These are phyloP conservation scores for Berghia stephanieae DNA, from an alignment of 1,140 invertebrate species.

Conservation along the genomic window DNA sequence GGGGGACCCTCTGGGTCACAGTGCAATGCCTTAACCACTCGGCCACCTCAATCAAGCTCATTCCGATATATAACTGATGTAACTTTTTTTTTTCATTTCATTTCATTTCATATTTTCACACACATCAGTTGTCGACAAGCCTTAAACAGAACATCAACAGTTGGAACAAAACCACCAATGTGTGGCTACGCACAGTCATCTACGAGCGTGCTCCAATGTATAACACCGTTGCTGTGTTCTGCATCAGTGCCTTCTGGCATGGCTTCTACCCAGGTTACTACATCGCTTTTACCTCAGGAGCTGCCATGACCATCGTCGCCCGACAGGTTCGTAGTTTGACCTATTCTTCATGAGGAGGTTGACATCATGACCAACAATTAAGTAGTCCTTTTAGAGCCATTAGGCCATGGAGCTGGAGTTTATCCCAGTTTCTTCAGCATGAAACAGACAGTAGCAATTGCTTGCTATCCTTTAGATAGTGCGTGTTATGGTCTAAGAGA, in stretches of 20 bases:
- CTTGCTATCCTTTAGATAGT: no score
- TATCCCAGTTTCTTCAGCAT: constrained; percentile 92
- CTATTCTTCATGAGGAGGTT: constrained; percentile 92
- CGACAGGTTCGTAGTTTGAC: constrained; percentile 68
- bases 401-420: constrained; percentile 74
- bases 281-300: constrained; percentile 88
- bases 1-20: no score
- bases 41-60: no score
- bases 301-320: constrained; percentile 85
- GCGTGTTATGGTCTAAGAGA: constrained; percentile 85
- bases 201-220: constrained; percentile 57
- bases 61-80: no score
- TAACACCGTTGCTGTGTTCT: constrained; percentile 78
- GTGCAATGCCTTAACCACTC: no score
- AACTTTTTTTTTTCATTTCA: no score
- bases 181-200: constrained; percentile 58
- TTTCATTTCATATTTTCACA: no score
- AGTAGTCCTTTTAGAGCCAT: no score
- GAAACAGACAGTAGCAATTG: no score
- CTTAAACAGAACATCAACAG: constrained; percentile 60
- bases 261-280: constrained; percentile 98
- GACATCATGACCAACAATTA: constrained; percentile 67
- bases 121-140: constrained; percentile 56
- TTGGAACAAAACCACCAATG: constrained; percentile 59
- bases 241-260: constrained; percentile 94